A percentile compares a stretch with the other conserved stretches of the same genome.
Conservation (phyloP, 2,113 vertebrate species). For the Pseudopodoces humilis region DNA sequence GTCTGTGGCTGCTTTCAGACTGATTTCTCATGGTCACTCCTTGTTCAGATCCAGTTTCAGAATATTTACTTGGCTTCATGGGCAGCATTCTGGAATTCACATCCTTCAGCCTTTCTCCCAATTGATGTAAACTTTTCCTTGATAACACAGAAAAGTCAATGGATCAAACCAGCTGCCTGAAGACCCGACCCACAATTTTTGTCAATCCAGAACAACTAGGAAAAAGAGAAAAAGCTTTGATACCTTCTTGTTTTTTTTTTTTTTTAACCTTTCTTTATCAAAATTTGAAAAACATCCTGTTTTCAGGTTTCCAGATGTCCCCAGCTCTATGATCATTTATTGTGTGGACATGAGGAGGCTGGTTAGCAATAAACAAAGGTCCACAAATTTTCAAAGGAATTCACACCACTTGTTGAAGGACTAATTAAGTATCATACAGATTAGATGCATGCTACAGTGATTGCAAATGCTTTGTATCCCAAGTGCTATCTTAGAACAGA, state of each 20-base stretch:
- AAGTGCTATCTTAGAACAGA: slow-evolving; percentile 56
- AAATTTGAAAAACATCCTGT: slow-evolving; percentile 31
- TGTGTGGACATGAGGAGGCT: slow-evolving; percentile 40
- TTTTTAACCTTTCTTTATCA: neutral
- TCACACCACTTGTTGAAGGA: slow-evolving; percentile 54
- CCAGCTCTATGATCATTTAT: slow-evolving; percentile 50
- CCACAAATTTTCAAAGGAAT: slow-evolving; percentile 63
- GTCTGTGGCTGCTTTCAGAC: neutral
- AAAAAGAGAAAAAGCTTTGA: neutral
- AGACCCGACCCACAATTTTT: neutral
- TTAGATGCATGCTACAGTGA: slow-evolving; percentile 58
- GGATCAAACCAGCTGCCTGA: neutral
- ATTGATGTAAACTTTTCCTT: neutral
- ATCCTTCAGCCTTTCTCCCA: neutral
- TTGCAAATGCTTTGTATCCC: slow-evolving; percentile 60
- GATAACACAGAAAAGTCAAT: neutral
- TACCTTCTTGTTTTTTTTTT: neutral
- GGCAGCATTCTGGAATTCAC: neutral
- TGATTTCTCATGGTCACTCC: neutral
- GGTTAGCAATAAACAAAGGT: slow-evolving; percentile 61
- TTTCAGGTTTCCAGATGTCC: slow-evolving; percentile 62
- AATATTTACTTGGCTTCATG: neutral
- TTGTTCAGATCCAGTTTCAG: neutral
- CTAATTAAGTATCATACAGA: slow-evolving; percentile 66
- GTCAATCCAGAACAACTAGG: neutral